Evolutionary conservation across 2,888 invertebrate species (phyloP).

Genomic region (Plagodis dolabraria): DNA sequence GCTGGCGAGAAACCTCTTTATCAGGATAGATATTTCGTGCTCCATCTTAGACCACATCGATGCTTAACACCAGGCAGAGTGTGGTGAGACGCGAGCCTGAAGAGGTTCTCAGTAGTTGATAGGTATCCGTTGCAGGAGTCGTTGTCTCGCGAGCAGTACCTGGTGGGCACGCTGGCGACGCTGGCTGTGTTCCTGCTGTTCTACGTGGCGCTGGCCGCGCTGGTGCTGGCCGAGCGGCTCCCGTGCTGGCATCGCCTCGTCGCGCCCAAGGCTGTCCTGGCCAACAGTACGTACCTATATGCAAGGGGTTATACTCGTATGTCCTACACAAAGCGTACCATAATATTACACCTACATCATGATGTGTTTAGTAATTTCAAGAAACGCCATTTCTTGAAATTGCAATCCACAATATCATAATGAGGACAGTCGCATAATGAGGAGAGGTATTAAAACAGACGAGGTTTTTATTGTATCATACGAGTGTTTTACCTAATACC

Average conservation of each 20-base stretch:
- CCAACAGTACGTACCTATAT: constrained; percentile 33
- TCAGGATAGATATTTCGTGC: no score
- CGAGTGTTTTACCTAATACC: no score
- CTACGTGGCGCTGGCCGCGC: constrained; percentile 63
- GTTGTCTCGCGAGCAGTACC: constrained; percentile 64
- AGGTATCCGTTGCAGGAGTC: constrained; percentile 50
- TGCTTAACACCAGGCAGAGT: no score
- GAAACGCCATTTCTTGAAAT: no score
- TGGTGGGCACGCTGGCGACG: constrained; percentile 53
- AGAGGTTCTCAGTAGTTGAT: background rate
- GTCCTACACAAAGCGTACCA: no score
- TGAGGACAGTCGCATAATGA: no score
- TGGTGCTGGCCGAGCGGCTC: constrained; percentile 69
- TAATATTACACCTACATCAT: no score
- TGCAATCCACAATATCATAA: no score
- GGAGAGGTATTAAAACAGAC: no score
- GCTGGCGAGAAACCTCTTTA: background rate
- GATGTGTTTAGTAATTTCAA: no score
- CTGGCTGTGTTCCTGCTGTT: constrained; percentile 59
- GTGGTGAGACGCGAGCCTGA: background rate
- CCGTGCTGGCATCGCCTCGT: constrained; percentile 55
- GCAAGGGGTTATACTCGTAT: background rate
- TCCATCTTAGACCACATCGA: background rate
- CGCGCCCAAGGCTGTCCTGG: constrained; percentile 62
- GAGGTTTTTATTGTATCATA: no score